phyloP scores from a whole-genome alignment of 2,113 vertebrate genomes.

The Psettodes erumei region DNA sequence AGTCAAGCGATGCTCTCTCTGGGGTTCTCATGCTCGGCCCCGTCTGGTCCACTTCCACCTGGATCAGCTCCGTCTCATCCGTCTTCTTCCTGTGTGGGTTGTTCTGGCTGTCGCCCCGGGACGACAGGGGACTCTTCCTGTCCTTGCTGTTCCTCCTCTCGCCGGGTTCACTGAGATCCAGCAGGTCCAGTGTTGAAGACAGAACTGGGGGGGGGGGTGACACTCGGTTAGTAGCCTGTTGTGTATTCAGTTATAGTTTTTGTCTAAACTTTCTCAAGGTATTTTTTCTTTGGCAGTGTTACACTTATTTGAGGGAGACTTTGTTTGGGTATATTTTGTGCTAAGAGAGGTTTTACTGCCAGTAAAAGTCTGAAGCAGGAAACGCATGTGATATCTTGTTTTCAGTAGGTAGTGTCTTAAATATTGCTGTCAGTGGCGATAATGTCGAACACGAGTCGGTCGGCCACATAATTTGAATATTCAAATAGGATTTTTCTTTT shows the following conservation, averaged over 20 bases:
- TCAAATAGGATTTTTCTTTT: not conserved
- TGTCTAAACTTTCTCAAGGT: not conserved
- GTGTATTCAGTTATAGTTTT: not conserved
- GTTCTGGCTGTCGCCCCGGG: conserved; percentile 79
- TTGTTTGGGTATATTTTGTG: no score
- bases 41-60: conserved; percentile 89
- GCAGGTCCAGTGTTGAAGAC: conserved; percentile 94
- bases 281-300: not conserved
- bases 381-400: not conserved
- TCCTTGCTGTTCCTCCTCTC: conserved; percentile 90
- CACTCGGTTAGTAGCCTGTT: conserved; percentile 7
- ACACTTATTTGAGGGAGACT: not conserved
- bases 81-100: conserved; percentile 88
- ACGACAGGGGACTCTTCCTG: conserved; percentile 86
- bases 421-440: no score
- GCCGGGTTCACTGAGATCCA: conserved; percentile 95
- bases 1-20: conserved; percentile 89
- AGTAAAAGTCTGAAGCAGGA: not conserved
- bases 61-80: conserved; percentile 93
- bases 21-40: conserved; percentile 82
- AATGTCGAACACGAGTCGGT: no score
- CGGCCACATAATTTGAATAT: not conserved
- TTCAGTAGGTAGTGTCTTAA: no score
- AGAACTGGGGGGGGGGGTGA: conserved; percentile 85
- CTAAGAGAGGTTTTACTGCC: not conserved